A percentile compares a stretch with the other conserved stretches of the same genome.
Conservation (phyloP, 2,888 invertebrate genomes). For the Eustalomyia histrio region DNA sequence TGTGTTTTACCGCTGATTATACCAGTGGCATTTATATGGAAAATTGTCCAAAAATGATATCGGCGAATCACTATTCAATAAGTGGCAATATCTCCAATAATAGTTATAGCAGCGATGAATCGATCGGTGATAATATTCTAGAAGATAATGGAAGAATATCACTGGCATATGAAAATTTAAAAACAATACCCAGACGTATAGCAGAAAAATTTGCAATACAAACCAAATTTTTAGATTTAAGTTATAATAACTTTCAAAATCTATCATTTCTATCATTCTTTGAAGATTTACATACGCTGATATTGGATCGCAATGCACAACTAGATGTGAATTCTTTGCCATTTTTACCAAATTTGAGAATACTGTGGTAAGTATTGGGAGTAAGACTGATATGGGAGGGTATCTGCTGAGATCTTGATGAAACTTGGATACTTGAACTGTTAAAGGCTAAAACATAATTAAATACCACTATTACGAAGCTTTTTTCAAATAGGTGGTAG, state of each 20-base stretch:
- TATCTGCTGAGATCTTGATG: no score
- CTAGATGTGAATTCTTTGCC: conserved; percentile 86
- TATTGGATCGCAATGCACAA: conserved; percentile 89
- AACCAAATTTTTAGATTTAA: conserved; percentile 85
- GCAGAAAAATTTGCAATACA: conserved; percentile 83
- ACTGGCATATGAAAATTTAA: conserved; percentile 85
- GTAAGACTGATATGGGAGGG: background rate
- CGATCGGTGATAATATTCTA: conserved; percentile 73
- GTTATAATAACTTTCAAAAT: conserved; percentile 87
- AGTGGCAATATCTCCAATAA: conserved; percentile 70
- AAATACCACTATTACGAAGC: no score
- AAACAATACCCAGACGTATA: conserved; percentile 83
- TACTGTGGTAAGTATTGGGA: conserved; percentile 84
- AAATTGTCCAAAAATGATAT: conserved; percentile 72
- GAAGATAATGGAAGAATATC: conserved; percentile 83
- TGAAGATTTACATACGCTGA: conserved; percentile 86
- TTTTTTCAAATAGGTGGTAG: no score
- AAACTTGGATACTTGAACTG: no score
- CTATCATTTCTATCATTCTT: conserved; percentile 87
- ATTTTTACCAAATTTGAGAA: conserved; percentile 85
- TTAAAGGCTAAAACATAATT: no score
- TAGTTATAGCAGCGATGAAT: conserved; percentile 73
- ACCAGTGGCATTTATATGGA: conserved; percentile 62
- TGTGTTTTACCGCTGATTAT: conserved; percentile 64
- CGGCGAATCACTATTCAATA: conserved; percentile 70